Percentiles rank a stretch among this genome's conserved stretches.
phyloP scores from a whole-genome alignment of 2,113 vertebrate genomes.

The Mohoua ochrocephala region DNA sequence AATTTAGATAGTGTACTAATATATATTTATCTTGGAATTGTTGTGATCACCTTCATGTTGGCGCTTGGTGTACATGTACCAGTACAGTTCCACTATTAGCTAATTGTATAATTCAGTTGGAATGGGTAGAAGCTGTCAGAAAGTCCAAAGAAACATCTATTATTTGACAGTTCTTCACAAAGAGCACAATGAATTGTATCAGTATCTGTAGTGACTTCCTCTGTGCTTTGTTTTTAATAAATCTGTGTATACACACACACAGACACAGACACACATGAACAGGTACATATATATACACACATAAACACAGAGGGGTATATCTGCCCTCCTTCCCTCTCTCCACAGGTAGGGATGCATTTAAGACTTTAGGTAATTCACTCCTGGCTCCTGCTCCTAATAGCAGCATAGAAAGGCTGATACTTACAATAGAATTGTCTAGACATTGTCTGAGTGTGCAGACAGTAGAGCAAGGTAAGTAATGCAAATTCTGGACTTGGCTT shows the following conservation, averaged over 20 bases:
- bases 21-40: background rate
- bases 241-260: no score
- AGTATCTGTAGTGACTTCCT: background rate
- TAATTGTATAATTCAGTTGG: background rate
- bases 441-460: background rate
- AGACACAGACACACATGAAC: fast-evolving
- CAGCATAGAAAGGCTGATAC: background rate
- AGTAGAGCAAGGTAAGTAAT: background rate
- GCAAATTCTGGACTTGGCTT: background rate
- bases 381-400: background rate
- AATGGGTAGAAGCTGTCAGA: background rate
- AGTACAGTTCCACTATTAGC: background rate
- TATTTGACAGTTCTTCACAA: background rate
- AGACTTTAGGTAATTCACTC: background rate
- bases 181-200: background rate
- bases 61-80: background rate
- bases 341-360: background rate
- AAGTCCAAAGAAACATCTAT: background rate
- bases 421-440: background rate
- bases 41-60: background rate
- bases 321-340: background rate
- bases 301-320: background rate
- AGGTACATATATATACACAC: no score
- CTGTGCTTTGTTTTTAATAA: background rate
- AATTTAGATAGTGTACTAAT: background rate